phyloP scores from a whole-genome alignment of 1,140 invertebrate genomes.

The Drosophila quadrilineata region DNA sequence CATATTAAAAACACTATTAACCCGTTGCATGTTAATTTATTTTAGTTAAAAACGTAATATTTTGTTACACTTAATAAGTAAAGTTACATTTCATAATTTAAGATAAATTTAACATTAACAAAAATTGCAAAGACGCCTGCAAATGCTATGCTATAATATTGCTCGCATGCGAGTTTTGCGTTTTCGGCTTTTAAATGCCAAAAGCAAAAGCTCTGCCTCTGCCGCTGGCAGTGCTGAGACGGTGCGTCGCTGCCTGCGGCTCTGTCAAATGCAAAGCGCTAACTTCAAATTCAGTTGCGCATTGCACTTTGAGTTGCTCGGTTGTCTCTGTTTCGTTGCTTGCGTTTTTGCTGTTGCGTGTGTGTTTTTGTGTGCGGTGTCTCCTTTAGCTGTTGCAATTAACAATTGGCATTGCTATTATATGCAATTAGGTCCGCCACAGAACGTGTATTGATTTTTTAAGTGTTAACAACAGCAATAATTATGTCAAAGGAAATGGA shows the following conservation, averaged over 20 bases:
- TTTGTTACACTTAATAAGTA: too few species aligned
- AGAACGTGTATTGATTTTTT: conserved; percentile 57
- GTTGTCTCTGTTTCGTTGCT: conserved; percentile 26
- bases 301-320: conserved; percentile 57
- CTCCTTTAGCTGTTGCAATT: conserved; percentile 16
- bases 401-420: conserved; percentile 13
- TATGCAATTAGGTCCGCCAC: conserved; percentile 21
- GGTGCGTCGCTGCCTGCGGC: conserved; percentile 8
- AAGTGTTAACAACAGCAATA: conserved; percentile 5
- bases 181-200: conserved; percentile 37
- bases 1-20: conserved; percentile 50
- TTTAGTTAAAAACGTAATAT: too few species aligned
- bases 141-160: conserved; percentile 9
- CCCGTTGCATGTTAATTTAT: conserved; percentile 30
- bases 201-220: too few species aligned
- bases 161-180: conserved; percentile 24
- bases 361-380: conserved; percentile 22
- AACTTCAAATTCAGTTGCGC: conserved; percentile 69
- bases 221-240: too few species aligned
- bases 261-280: conserved; percentile 15
- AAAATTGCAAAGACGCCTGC: not conserved
- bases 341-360: conserved; percentile 11
- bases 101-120: too few species aligned
- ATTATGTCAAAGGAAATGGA: conserved; percentile 62
- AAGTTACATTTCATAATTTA: conserved; percentile 11